Evolutionary conservation across 2,888 invertebrate genomes (phyloP), one percentile per base, ranked within the genome.

Genomic region (Cheilosia scutellata): DNA sequence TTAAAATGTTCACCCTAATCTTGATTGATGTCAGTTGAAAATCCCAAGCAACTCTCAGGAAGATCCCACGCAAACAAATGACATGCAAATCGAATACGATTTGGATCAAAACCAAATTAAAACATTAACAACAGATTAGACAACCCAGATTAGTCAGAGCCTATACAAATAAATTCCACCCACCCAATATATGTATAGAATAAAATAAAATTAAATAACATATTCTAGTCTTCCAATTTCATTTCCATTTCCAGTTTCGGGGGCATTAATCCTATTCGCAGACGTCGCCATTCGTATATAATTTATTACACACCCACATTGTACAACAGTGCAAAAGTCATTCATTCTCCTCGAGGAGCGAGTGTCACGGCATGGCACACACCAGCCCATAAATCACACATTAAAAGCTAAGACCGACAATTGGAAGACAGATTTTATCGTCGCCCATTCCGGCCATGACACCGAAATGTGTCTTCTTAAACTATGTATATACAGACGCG

Each of bases 381-480:
- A 13, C 25, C 40, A 53, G 33, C 20, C 33, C 47, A 68, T 80
- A 75, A 80, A 68, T 80, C 66, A 74, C 62, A 47, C 80, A 62
- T 80, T 80, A 57, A 68, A 63, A 75, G 37, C 63, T 60, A 53
- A 63, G 29, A 62, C 47, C 62, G 47, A 68, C 65, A 53, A 60
- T 79, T 78, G 57, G 37, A 44, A 57, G 20, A 49, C 63, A 49
- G 71, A 79, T 65, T 58, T 79, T 72, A 79, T 79, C 58, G 49
- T 42, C 29, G 11, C 27, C 27, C 20, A 58, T 47, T 42, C 66
- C 49, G 62, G 63, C 57, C 63, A 44, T 58, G 47, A 66, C 40
- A 68, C 27, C 40, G 42, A 53, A 68, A 53, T 68, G 53, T 55
- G 53, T 65, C 65, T 65, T 33, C 49, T 49, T 27, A 29, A 5